These are phyloP conservation scores for Cetonia aurata DNA, from an alignment of 2,888 invertebrate species.

Conservation along the genomic window DNA sequence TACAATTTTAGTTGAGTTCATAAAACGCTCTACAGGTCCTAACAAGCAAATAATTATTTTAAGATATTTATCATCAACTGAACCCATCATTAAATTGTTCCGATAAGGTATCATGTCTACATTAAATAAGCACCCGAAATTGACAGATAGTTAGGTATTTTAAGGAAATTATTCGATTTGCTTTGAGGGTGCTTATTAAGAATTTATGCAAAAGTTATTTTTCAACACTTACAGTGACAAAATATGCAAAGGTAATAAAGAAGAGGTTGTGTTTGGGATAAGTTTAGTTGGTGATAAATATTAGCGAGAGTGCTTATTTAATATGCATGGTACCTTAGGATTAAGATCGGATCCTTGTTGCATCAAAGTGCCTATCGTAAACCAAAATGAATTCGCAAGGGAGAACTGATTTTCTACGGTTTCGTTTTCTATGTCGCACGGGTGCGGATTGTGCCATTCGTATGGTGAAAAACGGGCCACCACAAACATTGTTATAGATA, in stretches of 20 bases:
- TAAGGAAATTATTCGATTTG: not conserved
- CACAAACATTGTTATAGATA: conserved; percentile 94
- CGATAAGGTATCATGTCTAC: conserved; percentile 42
- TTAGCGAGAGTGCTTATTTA: conserved; percentile 46
- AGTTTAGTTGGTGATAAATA: conserved; percentile 45
- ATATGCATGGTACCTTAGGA: conserved; percentile 80
- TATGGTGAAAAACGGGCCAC: conserved; percentile 98
- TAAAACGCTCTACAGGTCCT: not conserved
- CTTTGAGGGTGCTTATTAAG: conserved; percentile 29
- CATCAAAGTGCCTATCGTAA: conserved; percentile 94
- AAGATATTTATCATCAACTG: conserved; percentile 41
- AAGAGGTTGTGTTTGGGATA: conserved; percentile 25
- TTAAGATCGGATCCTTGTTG: conserved; percentile 93
- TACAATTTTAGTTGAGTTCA: conserved; percentile 59
- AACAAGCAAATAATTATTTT: not conserved
- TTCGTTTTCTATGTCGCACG: conserved; percentile 85
- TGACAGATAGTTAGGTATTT: not conserved
- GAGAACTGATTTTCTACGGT: conserved; percentile 96
- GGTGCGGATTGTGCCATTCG: conserved; percentile 90
- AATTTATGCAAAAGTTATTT: not conserved
- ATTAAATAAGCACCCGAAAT: conserved; percentile 40
- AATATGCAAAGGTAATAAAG: not conserved
- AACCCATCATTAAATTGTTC: conserved; percentile 42
- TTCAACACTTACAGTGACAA: not conserved
- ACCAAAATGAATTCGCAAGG: conserved; percentile 94